Conservation (phyloP, 2,888 invertebrate species). For the Adelognathus sp. region DNA sequence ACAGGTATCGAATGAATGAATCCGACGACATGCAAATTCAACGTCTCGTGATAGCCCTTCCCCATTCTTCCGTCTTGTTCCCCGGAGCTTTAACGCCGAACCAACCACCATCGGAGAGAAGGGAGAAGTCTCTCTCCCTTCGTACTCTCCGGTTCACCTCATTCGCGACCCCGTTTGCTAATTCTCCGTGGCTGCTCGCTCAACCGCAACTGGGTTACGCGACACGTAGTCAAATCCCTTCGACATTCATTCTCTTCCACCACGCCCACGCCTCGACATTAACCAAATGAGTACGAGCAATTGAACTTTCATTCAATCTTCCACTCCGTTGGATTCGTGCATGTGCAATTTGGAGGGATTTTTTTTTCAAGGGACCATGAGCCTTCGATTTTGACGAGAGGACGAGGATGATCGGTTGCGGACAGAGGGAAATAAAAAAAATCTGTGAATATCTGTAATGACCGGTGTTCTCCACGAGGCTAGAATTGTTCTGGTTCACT, state of each 20-base stretch:
- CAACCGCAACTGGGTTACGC: slow-evolving; percentile 46
- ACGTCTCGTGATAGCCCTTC: slow-evolving; percentile 57
- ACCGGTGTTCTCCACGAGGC: neutral
- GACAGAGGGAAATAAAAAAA: neutral
- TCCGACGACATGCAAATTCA: slow-evolving; percentile 72
- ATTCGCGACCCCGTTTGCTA: slow-evolving; percentile 57
- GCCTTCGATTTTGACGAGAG: neutral
- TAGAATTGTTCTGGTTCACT: slow-evolving; percentile 26
- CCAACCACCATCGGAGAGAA: slow-evolving; percentile 38
- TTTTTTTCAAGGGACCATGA: neutral
- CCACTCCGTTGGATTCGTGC: neutral
- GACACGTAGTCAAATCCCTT: slow-evolving; percentile 6
- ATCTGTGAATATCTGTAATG: neutral
- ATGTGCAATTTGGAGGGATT: neutral
- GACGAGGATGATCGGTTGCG: neutral
- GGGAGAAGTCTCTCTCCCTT: slow-evolving; percentile 41
- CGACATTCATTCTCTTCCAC: slow-evolving; percentile 3
- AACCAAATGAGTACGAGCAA: neutral
- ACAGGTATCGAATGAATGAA: slow-evolving; percentile 73
- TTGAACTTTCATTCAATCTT: slow-evolving; percentile 5
- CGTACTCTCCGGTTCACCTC: slow-evolving; percentile 45
- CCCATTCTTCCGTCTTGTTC: slow-evolving; percentile 48
- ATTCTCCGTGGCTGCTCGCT: slow-evolving; percentile 44
- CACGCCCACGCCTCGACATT: neutral
- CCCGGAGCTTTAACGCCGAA: slow-evolving; percentile 29